These are phyloP conservation scores for Colius striatus DNA, from an alignment of 2,113 vertebrate species.

Conservation along the genomic window DNA sequence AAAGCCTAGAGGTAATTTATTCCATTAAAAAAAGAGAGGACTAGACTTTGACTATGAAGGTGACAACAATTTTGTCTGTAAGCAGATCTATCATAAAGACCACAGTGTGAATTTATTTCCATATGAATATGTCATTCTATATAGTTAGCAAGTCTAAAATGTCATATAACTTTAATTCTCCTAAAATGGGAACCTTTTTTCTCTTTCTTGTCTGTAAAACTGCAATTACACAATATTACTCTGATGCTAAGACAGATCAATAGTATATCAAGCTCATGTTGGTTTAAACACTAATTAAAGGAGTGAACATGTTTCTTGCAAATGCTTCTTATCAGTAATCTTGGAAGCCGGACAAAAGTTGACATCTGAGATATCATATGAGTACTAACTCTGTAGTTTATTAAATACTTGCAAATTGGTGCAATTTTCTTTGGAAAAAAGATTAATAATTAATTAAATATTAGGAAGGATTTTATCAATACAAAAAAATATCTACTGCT, in stretches of 20 bases:
- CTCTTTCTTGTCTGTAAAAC: neutral
- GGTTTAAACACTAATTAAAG: conserved; percentile 56
- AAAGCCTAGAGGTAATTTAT: neutral
- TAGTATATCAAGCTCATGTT: conserved; percentile 32
- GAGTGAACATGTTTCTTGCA: conserved; percentile 13
- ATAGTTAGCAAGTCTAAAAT: conserved; percentile 9
- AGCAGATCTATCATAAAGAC: neutral
- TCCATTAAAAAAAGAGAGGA: neutral
- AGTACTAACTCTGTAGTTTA: neutral
- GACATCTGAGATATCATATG: neutral
- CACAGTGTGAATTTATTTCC: neutral
- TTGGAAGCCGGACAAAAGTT: conserved; percentile 31
- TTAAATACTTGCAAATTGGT: neutral
- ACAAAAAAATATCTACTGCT: neutral
- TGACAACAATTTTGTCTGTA: neutral
- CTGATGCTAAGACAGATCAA: conserved; percentile 27
- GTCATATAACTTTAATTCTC: conserved; percentile 16
- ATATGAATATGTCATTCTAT: neutral
- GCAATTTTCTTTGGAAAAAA: neutral
- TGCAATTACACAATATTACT: conserved; percentile 55
- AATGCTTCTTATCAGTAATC: conserved; percentile 45
- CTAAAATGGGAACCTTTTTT: neutral
- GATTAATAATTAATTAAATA: neutral
- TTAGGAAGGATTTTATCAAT: neutral
- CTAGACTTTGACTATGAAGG: neutral